Percentiles rank a stretch among this genome's conserved stretches.
Evolutionary conservation across 2,797 vertebrate species (phyloP).

Genomic region (Sebastes itinus): DNA sequence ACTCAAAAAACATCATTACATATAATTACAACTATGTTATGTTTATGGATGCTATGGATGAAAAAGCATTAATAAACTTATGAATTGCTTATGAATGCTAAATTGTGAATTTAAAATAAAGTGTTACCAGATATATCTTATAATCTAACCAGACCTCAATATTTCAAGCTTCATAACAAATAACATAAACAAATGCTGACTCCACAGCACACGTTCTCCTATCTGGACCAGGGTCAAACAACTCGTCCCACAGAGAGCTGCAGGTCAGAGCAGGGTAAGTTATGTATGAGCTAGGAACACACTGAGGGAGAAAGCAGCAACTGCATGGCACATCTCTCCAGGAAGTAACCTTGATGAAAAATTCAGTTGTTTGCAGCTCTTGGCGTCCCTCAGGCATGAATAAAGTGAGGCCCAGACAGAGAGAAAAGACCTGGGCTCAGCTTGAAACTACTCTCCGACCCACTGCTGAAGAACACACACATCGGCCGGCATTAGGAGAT

Average conservation of each 20-base stretch:
- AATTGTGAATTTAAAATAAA: background rate
- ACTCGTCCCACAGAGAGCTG: conserved; percentile 64
- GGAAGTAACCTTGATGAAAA: conserved; percentile 86
- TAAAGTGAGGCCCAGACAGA: conserved; percentile 79
- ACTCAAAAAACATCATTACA: background rate
- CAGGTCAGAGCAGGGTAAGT: conserved; percentile 76
- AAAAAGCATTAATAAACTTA: background rate
- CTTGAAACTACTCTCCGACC: conserved; percentile 73
- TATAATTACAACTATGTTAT: background rate
- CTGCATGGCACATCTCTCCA: conserved; percentile 80
- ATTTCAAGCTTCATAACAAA: conserved; percentile 38
- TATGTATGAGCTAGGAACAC: conserved; percentile 77
- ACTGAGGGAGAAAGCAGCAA: conserved; percentile 63
- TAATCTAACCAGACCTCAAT: background rate
- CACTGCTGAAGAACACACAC: conserved; percentile 59
- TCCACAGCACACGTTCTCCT: conserved; percentile 44
- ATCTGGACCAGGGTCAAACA: conserved; percentile 67
- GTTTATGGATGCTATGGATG: background rate
- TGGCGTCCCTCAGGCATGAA: conserved; percentile 84
- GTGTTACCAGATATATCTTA: background rate
- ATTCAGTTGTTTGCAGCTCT: conserved; percentile 84
- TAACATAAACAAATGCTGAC: conserved; percentile 43
- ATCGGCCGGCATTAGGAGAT: conserved; percentile 73
- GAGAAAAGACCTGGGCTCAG: conserved; percentile 81
- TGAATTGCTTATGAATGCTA: background rate